Evolutionary conservation across 2,113 vertebrate genomes (phyloP), one percentile per base, ranked within the genome.

Genomic region (Callionymus lyra): DNA sequence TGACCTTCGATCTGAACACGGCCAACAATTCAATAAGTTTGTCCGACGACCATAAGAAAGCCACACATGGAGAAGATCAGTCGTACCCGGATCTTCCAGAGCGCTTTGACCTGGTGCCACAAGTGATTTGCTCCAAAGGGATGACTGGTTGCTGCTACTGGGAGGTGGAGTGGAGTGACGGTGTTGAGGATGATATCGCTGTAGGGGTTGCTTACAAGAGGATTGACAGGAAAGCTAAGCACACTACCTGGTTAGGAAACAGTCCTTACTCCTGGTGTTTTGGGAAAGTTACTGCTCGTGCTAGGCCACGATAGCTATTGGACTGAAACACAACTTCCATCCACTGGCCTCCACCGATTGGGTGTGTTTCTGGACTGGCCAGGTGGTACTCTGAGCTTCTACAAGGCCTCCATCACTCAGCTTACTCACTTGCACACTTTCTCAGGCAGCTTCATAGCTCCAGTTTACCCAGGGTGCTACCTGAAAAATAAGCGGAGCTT

Each of bases 131-230:
- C 39, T 2, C 34, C 1, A 54, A 77, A 53, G 16, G 14, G 16
- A 14, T 79, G 2, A 2, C 10, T 1, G 51, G 2, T 2, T 47
- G 61, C 16, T 68, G 45, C 19, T 83, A 78, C 65, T 72, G 62
- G 42, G 76, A 80, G 61, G 12, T 65, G 0, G 67, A 83, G 2
- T 44, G 21, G 15, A 10, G 1, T 47, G 54, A 21, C 39, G 15
- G 8, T 43, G 65, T 0, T n/a, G n/a, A n/a, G n/a, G n/a, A n/a
- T n/a, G n/a, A n/a, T n/a, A n/a, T n/a, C n/a, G 58, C 12, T 4
- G 13, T 63, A 1, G 77, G 76, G 1, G 31, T 82, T 1, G 62
- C 69, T 0, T 74, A 79, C 73, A 59, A 6, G 50, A 46, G 16
- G 6, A 65, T 36, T 11, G 38, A 8, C 34, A 50, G 56, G 38